Conservation (phyloP, 2,113 vertebrate genomes). For the Argyrosomus japonicus region DNA sequence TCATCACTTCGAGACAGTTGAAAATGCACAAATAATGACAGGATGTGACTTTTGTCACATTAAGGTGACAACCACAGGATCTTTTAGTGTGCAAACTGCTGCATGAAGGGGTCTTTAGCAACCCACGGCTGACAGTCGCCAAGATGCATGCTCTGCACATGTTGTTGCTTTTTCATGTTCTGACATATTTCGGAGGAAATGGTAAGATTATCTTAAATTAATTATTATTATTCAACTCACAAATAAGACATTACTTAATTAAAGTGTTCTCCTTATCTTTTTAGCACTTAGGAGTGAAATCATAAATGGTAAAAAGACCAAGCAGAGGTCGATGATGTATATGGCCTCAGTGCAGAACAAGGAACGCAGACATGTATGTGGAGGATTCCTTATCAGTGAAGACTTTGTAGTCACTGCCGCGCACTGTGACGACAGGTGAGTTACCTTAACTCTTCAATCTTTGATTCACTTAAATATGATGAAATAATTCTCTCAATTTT, state of each 20-base stretch:
- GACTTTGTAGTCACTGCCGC: constrained; percentile 81
- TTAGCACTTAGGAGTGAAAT: constrained; percentile 63
- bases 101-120: not conserved
- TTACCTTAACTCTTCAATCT: not conserved
- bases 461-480: not conserved
- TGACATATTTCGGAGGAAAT: not conserved
- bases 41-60: not conserved
- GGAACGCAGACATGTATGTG: constrained; percentile 66
- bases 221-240: not conserved
- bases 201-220: constrained; percentile 10
- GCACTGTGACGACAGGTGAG: constrained; percentile 49
- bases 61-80: not conserved
- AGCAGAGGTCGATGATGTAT: constrained; percentile 75
- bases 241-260: not conserved
- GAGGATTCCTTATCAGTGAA: constrained; percentile 75
- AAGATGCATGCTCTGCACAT: constrained; percentile 16
- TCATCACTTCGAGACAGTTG: not conserved
- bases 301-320: constrained; percentile 77
- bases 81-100: not conserved
- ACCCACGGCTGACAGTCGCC: not conserved
- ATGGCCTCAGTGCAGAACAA: constrained; percentile 74
- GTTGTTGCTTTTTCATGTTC: constrained; percentile 15
- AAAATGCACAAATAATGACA: not conserved
- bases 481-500: not conserved
- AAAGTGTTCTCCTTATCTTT: not conserved